Evolutionary conservation across 2,888 invertebrate species (phyloP), one percentile per base, ranked within the genome.

Genomic region (Brachypalpus laphriformis): DNA sequence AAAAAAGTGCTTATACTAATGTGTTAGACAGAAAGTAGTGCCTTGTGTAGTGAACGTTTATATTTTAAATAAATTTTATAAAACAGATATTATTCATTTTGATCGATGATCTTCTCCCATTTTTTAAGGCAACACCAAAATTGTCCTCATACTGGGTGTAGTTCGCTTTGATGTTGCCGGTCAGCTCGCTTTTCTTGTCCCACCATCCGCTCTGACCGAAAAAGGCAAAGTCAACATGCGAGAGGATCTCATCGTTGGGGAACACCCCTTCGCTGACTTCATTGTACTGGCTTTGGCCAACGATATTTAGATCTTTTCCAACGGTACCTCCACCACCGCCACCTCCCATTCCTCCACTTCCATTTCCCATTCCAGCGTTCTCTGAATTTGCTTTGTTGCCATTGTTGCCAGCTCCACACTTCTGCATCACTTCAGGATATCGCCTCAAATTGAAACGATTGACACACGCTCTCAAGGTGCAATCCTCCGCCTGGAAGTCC

Each of bases 401-500:
- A 83, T 91, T 91, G 71, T 87, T 91, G 28, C 89, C 89, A 0
- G 88, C 87, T 7, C 91, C 90, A 75, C 91, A 91, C 70, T 92
- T 92, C 65, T 92, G 91, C 51, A 92, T 91, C 1, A 91, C 91
- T 72, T 93, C 93, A 22, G 94, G 94, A 91, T 99, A 99, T 87
- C 99, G 94, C 20, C 99, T 94, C 90, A 96, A 95, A 92, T 99
- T 99, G 90, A 99, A 99, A 80, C 98, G 94, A 93, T 99, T 99
- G 2, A 99, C 99, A 87, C 97, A 97, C 0, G 97, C 96, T 83
- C 99, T 94, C 76, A 99, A 93, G 9, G 98, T 96, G 91, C 98
- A 98, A 91, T 99, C 99, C 91, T 99, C 99, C 34, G 97, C 98
- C 93, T 99, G 97, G 89, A 98, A 99, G 91, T 99, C 99, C 98